Percentiles rank a stretch among this genome's conserved stretches.
phyloP scores from a whole-genome alignment of 2,888 invertebrate genomes.

The Chloroclystis v-ata region DNA sequence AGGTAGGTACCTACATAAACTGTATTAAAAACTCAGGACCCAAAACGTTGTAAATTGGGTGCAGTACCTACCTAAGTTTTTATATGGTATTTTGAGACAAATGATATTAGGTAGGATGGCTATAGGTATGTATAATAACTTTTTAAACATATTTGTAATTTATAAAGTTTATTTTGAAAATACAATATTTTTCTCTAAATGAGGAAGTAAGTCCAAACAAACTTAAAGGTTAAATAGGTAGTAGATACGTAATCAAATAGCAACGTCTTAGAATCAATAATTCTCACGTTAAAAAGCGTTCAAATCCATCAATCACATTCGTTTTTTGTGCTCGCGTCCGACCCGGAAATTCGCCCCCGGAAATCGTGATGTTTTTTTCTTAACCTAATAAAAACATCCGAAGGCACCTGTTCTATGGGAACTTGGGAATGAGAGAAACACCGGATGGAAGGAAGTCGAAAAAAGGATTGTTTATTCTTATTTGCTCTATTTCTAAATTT shows the following conservation, averaged over 20 bases:
- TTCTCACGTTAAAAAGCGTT: constrained; percentile 2
- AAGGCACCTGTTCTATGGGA: constrained; percentile 68
- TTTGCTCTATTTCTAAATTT: background rate
- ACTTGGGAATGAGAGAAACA: constrained; percentile 33
- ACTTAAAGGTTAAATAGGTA: too few species aligned
- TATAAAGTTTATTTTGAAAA: too few species aligned
- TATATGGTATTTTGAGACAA: too few species aligned
- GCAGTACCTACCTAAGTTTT: too few species aligned
- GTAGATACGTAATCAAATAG: too few species aligned
- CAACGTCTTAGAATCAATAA: background rate
- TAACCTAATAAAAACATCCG: constrained; percentile 60
- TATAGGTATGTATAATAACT: too few species aligned
- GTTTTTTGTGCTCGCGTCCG: constrained; percentile 46
- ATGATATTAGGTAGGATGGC: too few species aligned
- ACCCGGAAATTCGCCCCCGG: constrained; percentile 70
- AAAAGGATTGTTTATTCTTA: background rate
- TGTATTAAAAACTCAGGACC: too few species aligned
- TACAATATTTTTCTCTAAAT: too few species aligned
- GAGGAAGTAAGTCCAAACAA: too few species aligned
- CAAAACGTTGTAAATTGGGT: too few species aligned
- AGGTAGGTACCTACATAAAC: background rate
- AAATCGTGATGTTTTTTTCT: constrained; percentile 41
- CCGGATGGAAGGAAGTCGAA: background rate
- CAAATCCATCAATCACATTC: constrained; percentile 52
- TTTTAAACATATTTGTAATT: too few species aligned